Evolutionary conservation across 2,113 vertebrate species (phyloP).

Genomic region (Nerophis lumbriciformis): DNA sequence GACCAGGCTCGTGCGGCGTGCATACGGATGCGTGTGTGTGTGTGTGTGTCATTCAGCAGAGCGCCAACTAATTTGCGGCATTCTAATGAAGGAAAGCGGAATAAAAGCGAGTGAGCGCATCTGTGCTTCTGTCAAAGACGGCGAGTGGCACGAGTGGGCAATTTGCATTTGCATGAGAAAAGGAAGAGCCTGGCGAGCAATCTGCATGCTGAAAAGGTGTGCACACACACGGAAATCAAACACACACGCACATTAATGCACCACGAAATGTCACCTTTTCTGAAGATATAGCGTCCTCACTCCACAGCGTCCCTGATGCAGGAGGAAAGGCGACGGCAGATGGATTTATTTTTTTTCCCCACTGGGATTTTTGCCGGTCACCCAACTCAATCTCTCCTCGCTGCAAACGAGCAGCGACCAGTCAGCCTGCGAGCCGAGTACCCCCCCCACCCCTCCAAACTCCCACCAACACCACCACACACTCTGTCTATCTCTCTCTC

Average conservation of each 20-base stretch:
- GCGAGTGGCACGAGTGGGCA: constrained; percentile 25
- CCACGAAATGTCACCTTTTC: constrained; percentile 58
- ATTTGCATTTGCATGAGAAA: constrained; percentile 55
- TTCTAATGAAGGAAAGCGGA: constrained; percentile 35
- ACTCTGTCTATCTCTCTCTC: neutral
- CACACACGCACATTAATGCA: constrained; percentile 9
- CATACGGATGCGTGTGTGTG: too few species aligned
- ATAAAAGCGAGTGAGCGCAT: constrained; percentile 26
- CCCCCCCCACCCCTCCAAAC: neutral
- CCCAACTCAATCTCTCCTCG: constrained; percentile 40
- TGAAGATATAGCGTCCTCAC: constrained; percentile 38
- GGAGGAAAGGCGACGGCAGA: constrained; percentile 31
- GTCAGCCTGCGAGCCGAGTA: constrained; percentile 30
- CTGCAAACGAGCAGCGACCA: constrained; percentile 25
- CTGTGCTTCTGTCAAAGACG: constrained; percentile 30
- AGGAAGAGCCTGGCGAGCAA: constrained; percentile 23
- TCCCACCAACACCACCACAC: neutral
- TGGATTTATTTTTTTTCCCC: constrained; percentile 5
- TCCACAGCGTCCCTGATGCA: constrained; percentile 55
- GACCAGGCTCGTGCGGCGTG: constrained; percentile 9
- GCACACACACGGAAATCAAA: constrained; percentile 15
- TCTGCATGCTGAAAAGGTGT: constrained; percentile 56
- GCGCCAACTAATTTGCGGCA: constrained; percentile 36
- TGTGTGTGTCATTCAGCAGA: constrained; percentile 15
- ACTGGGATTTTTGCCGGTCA: constrained; percentile 24